These are phyloP conservation scores for Cetoscarus ocellatus DNA, from an alignment of 2,797 vertebrate genomes.

Conservation along the genomic window DNA sequence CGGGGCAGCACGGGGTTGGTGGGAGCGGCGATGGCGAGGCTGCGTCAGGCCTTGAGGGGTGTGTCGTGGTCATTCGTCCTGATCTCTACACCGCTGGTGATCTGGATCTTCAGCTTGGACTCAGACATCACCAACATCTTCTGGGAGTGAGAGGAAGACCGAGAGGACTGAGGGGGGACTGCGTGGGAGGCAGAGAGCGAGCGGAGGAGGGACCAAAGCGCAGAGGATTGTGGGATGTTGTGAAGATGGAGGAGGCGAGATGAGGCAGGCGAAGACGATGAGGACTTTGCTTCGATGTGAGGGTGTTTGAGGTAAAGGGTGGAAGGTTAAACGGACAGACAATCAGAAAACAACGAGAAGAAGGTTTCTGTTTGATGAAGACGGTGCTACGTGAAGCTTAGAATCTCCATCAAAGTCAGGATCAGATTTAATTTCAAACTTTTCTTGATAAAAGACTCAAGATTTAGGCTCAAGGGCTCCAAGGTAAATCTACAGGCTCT, in stretches of 20 bases:
- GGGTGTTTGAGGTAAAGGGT: neutral
- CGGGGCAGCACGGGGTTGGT: constrained; percentile 14
- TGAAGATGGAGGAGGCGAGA: neutral
- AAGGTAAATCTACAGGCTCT: neutral
- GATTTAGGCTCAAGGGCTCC: too few relatives aligned
- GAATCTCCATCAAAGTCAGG: neutral
- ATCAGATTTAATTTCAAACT: neutral
- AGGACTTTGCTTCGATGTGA: neutral
- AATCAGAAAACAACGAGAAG: constrained; percentile 46
- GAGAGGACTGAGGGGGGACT: neutral
- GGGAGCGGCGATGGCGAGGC: constrained; percentile 1
- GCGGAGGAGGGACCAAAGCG: constrained; percentile 2
- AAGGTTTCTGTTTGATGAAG: neutral
- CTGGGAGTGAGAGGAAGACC: constrained; percentile 58
- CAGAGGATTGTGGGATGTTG: neutral
- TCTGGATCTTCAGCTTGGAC: constrained; percentile 89
- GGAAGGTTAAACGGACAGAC: constrained; percentile 32
- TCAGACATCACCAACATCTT: constrained; percentile 89
- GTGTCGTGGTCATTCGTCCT: constrained; percentile 86
- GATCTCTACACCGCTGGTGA: constrained; percentile 77
- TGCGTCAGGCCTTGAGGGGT: constrained; percentile 67
- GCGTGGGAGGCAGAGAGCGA: neutral
- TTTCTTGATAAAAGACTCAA: too few relatives aligned
- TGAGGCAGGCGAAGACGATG: neutral
- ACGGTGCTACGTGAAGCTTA: constrained; percentile 47